phyloP scores from a whole-genome alignment of 2,888 invertebrate species.

The Tetramorium bicarinatum region DNA sequence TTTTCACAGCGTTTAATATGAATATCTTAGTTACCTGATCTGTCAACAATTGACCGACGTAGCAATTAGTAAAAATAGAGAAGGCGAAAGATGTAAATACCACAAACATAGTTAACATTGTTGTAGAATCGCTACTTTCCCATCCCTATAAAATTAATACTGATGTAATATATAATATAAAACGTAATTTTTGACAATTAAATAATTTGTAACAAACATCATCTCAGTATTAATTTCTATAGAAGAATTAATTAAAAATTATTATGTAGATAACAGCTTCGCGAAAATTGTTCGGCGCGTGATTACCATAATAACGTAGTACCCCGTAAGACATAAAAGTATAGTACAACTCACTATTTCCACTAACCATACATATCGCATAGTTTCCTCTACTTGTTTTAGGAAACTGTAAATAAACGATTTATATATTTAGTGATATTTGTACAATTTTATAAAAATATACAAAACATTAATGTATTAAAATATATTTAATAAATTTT shows the following conservation, averaged over 20 bases:
- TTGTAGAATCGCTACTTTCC: conserved; percentile 53
- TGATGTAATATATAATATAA: no score
- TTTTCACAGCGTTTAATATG: background rate
- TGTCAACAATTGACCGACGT: conserved; percentile 68
- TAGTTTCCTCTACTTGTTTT: conserved; percentile 71
- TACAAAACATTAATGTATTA: background rate
- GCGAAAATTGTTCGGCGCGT: background rate
- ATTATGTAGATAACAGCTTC: background rate
- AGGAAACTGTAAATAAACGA: conserved; percentile 74
- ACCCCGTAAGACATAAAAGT: conserved; percentile 79
- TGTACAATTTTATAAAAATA: background rate
- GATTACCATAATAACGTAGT: conserved; percentile 75
- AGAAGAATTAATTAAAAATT: background rate
- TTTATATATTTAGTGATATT: background rate
- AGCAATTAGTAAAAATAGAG: conserved; percentile 68
- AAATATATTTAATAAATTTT: background rate
- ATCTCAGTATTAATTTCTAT: no score
- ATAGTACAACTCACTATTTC: conserved; percentile 80
- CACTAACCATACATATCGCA: conserved; percentile 77
- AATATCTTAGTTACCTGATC: conserved; percentile 63
- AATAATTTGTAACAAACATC: no score
- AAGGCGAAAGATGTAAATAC: conserved; percentile 54
- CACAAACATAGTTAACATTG: conserved; percentile 43
- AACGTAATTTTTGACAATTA: no score
- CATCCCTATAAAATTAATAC: conserved; percentile 63